Evolutionary conservation across 2,797 vertebrate genomes (phyloP).

Genomic region (Neosilurus hyrtlii): DNA sequence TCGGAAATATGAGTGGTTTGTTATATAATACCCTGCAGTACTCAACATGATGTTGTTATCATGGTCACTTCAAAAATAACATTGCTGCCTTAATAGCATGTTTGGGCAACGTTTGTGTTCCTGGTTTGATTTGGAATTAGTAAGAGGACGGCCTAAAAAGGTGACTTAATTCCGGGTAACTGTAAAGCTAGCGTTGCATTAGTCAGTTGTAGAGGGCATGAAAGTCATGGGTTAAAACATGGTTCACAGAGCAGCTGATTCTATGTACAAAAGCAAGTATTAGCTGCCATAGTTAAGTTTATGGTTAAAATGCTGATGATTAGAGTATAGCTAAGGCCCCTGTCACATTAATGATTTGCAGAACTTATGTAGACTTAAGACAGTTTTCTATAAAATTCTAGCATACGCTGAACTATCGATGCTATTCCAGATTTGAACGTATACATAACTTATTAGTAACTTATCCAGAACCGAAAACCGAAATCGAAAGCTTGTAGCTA

Average conservation of each 20-base stretch:
- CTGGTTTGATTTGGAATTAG: background rate
- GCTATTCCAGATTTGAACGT: no score
- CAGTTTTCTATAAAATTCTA: no score
- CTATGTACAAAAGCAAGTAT: no score
- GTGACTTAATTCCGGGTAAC: background rate
- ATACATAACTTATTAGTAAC: no score
- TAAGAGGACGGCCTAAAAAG: background rate
- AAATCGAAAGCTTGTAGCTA: no score
- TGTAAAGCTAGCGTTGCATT: background rate
- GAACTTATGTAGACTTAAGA: no score
- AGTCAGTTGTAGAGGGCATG: background rate
- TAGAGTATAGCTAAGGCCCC: no score
- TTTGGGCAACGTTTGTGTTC: constrained; percentile 5
- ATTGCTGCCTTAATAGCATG: constrained; percentile 18
- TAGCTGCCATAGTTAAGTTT: no score
- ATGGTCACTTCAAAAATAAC: constrained; percentile 11
- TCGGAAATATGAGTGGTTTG: constrained; percentile 19
- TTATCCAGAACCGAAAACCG: no score
- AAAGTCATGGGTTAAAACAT: background rate
- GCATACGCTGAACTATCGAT: no score
- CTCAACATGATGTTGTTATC: constrained; percentile 30
- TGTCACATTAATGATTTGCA: no score
- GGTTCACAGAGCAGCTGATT: background rate
- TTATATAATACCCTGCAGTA: constrained; percentile 22
- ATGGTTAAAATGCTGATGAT: no score